These are phyloP conservation scores for Seira ritae DNA, from an alignment of 2,888 invertebrate species.

Conservation along the genomic window DNA sequence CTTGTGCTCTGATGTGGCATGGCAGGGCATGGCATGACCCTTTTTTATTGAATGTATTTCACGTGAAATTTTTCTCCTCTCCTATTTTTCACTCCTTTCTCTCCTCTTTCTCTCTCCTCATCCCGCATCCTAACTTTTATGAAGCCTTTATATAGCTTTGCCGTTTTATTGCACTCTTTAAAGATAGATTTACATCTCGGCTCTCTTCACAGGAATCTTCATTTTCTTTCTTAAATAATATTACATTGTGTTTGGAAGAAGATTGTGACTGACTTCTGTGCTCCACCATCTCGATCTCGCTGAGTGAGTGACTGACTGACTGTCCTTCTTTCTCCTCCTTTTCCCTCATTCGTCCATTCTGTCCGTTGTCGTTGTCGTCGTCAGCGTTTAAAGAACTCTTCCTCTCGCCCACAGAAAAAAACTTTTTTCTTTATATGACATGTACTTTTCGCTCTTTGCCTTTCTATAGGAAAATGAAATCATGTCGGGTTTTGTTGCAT, in stretches of 20 bases:
- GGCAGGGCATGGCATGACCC: neutral
- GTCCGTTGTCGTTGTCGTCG: constrained; percentile 10
- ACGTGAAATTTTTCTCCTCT: constrained; percentile 12
- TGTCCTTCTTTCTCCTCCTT: constrained; percentile 30
- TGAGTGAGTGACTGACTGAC: constrained; percentile 60
- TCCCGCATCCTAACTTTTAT: neutral
- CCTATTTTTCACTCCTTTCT: constrained; percentile 10
- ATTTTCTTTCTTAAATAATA: neutral
- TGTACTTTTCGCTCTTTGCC: too few species aligned
- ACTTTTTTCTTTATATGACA: too few species aligned
- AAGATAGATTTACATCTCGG: too few species aligned
- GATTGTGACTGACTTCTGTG: constrained; percentile 58
- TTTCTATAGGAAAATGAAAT: too few species aligned
- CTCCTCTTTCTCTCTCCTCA: too few species aligned
- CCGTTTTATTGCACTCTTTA: too few species aligned
- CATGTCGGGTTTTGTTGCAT: too few species aligned
- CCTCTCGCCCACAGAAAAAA: too few species aligned
- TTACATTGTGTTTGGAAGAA: neutral
- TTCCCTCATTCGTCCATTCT: constrained; percentile 33
- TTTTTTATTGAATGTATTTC: constrained; percentile 12
- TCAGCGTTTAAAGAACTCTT: too few species aligned
- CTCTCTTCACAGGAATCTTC: too few species aligned
- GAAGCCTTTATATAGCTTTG: neutral
- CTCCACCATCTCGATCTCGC: constrained; percentile 46
- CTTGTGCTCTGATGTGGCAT: too few species aligned